Conservation (phyloP, 2,888 invertebrate genomes). For the Cecidostiba fungosa region DNA sequence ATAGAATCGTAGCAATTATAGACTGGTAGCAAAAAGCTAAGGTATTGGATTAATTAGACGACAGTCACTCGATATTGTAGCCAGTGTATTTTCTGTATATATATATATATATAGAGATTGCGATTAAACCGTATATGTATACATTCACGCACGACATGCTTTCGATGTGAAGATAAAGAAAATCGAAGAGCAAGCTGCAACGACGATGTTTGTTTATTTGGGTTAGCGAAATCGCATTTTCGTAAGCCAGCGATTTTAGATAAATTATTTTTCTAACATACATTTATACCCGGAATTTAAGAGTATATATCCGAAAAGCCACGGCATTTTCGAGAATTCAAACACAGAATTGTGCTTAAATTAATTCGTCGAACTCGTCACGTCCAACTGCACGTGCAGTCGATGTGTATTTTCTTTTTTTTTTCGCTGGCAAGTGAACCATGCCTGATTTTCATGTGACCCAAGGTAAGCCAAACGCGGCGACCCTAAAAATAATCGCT, state of each 20-base stretch:
- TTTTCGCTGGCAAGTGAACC: slow-evolving; percentile 44
- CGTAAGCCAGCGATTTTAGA: slow-evolving; percentile 13
- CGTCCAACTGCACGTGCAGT: not conserved
- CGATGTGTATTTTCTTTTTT: not conserved
- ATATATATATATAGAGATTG: no score
- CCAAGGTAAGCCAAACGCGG: slow-evolving; percentile 9
- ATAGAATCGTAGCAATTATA: not conserved
- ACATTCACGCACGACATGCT: not conserved
- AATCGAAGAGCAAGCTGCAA: not conserved
- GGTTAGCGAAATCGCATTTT: slow-evolving; percentile 36
- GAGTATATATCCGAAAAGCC: no score
- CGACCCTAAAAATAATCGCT: slow-evolving; percentile 50
- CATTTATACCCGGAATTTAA: not conserved
- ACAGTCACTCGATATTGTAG: not conserved
- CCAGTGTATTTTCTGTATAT: slow-evolving; percentile 12
- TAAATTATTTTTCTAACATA: slow-evolving; percentile 20
- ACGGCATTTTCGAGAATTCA: not conserved
- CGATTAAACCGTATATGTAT: not conserved
- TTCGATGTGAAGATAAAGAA: slow-evolving; percentile 20
- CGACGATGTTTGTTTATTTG: slow-evolving; percentile 28
- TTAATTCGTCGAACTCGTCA: slow-evolving; percentile 7
- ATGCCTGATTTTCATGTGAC: slow-evolving; percentile 28
- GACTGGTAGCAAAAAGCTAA: not conserved
- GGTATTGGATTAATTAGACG: slow-evolving; percentile 35
- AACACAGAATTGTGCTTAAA: not conserved